Conservation (phyloP, 2,888 invertebrate genomes). For the Synanthedon formicaeformis region DNA sequence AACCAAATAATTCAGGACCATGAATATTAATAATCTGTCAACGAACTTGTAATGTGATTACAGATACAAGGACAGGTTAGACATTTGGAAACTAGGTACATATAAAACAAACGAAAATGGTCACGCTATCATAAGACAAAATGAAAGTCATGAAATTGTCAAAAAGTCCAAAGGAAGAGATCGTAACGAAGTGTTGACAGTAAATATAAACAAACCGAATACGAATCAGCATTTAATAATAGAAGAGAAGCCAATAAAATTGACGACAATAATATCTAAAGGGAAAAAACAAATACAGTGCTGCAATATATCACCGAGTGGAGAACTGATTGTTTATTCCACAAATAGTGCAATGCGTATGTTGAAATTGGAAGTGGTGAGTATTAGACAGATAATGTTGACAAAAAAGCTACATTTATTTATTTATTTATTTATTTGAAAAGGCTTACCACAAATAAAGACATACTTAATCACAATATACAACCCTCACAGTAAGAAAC, state of each 20-base stretch:
- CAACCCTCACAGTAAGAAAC: neutral
- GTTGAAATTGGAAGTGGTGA: conserved; percentile 73
- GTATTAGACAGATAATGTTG: conserved; percentile 10
- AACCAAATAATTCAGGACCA: neutral
- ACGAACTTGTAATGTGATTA: conserved; percentile 1
- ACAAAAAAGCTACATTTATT: too few relatives aligned
- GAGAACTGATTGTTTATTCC: conserved; percentile 81
- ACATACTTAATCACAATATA: too few relatives aligned
- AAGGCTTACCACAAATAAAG: too few relatives aligned
- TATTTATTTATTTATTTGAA: too few relatives aligned
- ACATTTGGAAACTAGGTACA: conserved; percentile 66
- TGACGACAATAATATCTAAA: conserved; percentile 77
- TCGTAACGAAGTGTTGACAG: conserved; percentile 19
- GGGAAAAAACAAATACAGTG: conserved; percentile 76
- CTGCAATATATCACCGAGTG: conserved; percentile 77
- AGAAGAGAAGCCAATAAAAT: conserved; percentile 72
- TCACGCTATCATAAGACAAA: conserved; percentile 29
- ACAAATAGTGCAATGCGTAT: conserved; percentile 75
- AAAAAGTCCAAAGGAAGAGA: conserved; percentile 11
- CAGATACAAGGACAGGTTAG: conserved; percentile 67
- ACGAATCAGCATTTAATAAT: conserved; percentile 38
- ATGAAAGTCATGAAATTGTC: conserved; percentile 2
- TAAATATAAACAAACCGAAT: conserved; percentile 2
- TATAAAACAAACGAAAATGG: conserved; percentile 73
- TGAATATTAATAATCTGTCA: neutral